phyloP scores from a whole-genome alignment of 2,888 invertebrate genomes.

The Peribatodes rhomboidaria region DNA sequence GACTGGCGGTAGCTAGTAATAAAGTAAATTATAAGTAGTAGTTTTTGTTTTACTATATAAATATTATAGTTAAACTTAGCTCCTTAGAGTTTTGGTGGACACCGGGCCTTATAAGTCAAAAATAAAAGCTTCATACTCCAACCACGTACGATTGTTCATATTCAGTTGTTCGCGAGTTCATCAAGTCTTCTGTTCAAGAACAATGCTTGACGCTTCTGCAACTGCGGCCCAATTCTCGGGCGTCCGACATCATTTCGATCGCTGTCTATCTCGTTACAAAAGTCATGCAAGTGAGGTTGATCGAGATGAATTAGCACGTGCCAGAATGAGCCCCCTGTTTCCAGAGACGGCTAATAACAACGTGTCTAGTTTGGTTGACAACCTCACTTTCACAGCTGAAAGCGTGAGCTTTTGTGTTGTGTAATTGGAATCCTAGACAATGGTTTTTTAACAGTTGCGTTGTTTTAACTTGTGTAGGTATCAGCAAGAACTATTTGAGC shows the following conservation, averaged over 20 bases:
- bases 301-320: too few relatives aligned
- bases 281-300: too few relatives aligned
- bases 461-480: neutral
- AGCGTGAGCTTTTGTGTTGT: slow-evolving; percentile 1
- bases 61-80: neutral
- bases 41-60: too few relatives aligned
- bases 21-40: too few relatives aligned
- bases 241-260: too few relatives aligned
- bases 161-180: slow-evolving; percentile 16
- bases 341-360: slow-evolving; percentile 7
- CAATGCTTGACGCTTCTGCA: slow-evolving; percentile 23
- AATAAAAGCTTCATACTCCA: neutral
- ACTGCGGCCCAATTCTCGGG: neutral
- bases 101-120: neutral
- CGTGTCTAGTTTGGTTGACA: slow-evolving; percentile 20
- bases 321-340: too few relatives aligned
- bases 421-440: slow-evolving; percentile 13
- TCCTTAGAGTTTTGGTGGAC: too few relatives aligned
- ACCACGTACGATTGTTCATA: slow-evolving; percentile 6
- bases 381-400: slow-evolving; percentile 8
- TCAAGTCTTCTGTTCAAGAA: slow-evolving; percentile 25
- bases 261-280: too few relatives aligned
- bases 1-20: too few relatives aligned
- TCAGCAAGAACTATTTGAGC: neutral
- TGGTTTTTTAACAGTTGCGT: neutral